Conservation (phyloP, 1,140 invertebrate species). For the Penaeus chinensis region DNA sequence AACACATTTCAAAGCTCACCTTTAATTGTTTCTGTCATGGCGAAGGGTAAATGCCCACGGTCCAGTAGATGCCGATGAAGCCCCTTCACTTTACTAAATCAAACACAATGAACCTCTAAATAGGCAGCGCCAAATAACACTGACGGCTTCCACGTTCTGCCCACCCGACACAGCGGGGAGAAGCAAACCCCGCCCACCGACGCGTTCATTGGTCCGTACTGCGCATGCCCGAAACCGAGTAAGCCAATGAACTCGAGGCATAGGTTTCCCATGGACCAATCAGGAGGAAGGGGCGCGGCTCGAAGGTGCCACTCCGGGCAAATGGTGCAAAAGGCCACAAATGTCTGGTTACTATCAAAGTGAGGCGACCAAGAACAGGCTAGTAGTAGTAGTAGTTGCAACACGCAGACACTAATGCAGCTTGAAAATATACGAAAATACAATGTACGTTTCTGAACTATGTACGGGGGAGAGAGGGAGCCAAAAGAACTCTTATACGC, state of each 20-base stretch:
- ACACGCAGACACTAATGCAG: constrained; percentile 24
- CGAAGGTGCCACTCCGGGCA: constrained; percentile 15
- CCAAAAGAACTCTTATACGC: background rate
- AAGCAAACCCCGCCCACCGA: background rate
- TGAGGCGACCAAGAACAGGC: constrained; percentile 19
- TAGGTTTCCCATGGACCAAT: constrained; percentile 1
- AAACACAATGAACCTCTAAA: constrained; percentile 39
- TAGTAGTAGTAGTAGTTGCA: constrained; percentile 7
- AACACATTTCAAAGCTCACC: constrained; percentile 6
- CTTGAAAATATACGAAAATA: constrained; percentile 36
- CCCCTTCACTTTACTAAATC: constrained; percentile 50
- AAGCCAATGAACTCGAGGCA: background rate
- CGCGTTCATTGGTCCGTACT: constrained; percentile 16
- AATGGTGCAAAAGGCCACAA: constrained; percentile 28
- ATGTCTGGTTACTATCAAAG: constrained; percentile 44
- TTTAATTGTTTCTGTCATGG: constrained; percentile 46
- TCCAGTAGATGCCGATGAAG: constrained; percentile 34
- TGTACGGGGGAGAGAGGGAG: background rate
- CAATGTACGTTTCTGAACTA: constrained; percentile 30
- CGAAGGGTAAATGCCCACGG: constrained; percentile 25
- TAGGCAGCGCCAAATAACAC: constrained; percentile 45
- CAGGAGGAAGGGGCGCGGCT: background rate
- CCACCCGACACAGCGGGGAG: constrained; percentile 34
- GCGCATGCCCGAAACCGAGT: constrained; percentile 7
- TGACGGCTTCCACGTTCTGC: constrained; percentile 20